These are phyloP conservation scores for Chondrilla cf. caribensis DNA, from an alignment of 37 sponge, comb jelly and placozoan genomes.

Conservation along the genomic window DNA sequence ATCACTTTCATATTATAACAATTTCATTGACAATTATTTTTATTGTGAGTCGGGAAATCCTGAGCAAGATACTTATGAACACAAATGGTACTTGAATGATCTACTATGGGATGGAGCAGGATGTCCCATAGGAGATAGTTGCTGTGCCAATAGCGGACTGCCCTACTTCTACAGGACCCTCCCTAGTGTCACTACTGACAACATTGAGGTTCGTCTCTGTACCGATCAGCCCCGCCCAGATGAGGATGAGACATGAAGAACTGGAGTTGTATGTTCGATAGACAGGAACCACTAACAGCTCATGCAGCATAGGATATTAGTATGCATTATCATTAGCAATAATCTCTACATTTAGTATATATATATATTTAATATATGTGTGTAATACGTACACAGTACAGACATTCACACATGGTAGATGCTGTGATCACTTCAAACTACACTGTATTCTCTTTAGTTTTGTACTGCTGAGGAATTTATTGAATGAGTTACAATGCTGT, in stretches of 20 bases:
- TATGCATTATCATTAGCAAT: too few relatives aligned
- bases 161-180: constrained; percentile 9
- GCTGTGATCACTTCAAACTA: too few relatives aligned
- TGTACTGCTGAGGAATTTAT: too few relatives aligned
- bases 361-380: too few relatives aligned
- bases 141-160: not conserved
- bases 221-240: not conserved
- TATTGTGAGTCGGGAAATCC: constrained; percentile 10
- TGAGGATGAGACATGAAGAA: not conserved
- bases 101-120: constrained; percentile 26
- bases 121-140: not conserved
- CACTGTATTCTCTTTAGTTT: too few relatives aligned
- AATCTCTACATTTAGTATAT: too few relatives aligned
- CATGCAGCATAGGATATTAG: too few relatives aligned
- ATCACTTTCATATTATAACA: too few relatives aligned
- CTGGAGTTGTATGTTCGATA: not conserved
- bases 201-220: constrained; percentile 15
- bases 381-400: too few relatives aligned
- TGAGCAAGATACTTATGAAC: not conserved
- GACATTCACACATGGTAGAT: too few relatives aligned
- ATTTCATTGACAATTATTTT: not conserved
- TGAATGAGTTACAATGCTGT: too few relatives aligned
- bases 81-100: not conserved
- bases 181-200: constrained; percentile 4
- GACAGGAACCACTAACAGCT: too few relatives aligned